Conservation (phyloP, 2,888 invertebrate genomes). For the Adineta ricciae region DNA sequence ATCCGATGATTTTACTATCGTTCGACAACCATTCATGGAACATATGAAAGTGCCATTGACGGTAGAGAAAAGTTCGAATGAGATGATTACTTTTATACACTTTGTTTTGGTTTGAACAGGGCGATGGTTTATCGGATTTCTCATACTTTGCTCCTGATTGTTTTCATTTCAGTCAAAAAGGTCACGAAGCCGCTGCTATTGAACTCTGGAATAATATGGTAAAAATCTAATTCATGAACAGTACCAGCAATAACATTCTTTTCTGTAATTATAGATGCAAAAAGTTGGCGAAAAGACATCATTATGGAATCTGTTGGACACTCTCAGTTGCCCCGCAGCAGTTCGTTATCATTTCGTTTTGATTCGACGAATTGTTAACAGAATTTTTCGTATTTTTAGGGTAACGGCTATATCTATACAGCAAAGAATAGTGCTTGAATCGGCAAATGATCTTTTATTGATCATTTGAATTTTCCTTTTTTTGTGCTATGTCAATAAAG, state of each 20-base stretch:
- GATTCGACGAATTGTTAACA: not conserved
- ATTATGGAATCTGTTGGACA: conserved; percentile 25
- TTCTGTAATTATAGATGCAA: not conserved
- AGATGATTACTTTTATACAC: not conserved
- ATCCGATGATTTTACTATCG: conserved; percentile 43
- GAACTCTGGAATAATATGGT: conserved; percentile 45
- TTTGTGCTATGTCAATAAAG: not conserved
- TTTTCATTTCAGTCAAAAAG: conserved; percentile 44
- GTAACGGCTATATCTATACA: not conserved
- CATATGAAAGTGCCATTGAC: conserved; percentile 39
- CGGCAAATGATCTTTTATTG: not conserved
- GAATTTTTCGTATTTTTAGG: not conserved
- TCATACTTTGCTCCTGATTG: conserved; percentile 46
- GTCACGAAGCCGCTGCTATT: conserved; percentile 41
- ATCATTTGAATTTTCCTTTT: not conserved
- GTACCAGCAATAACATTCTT: not conserved
- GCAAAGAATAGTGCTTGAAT: not conserved
- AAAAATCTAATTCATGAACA: not conserved
- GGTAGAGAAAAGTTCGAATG: not conserved
- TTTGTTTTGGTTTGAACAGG: not conserved
- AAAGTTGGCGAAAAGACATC: conserved; percentile 24
- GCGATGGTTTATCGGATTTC: conserved; percentile 38
- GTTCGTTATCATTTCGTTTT: not conserved
- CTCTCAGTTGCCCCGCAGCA: conserved; percentile 38
- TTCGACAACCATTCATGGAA: conserved; percentile 44